Evolutionary conservation across 2,113 vertebrate genomes (phyloP).

Genomic region (Ictalurus punctatus): DNA sequence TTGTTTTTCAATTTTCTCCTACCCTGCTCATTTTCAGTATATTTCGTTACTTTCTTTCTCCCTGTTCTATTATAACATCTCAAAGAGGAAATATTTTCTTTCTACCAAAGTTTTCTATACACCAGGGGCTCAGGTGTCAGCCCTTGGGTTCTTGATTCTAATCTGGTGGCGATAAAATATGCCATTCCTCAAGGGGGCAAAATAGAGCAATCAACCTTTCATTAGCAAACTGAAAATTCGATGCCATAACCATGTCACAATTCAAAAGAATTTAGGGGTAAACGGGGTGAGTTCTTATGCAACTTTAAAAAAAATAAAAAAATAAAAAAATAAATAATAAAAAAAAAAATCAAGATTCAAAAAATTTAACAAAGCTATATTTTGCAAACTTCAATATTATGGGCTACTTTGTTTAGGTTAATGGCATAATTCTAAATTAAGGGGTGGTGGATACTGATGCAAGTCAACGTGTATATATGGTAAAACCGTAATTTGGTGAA

Average conservation of each 20-base stretch:
- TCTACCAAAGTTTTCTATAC: not conserved
- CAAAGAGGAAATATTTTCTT: not conserved
- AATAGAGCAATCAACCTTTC: not conserved
- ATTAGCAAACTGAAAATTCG: not conserved
- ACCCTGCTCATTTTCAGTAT: constrained; percentile 4
- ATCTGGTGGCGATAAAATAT: not conserved
- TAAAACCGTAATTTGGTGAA: not conserved
- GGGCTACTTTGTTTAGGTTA: not conserved
- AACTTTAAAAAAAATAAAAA: not conserved
- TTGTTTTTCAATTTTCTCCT: not conserved
- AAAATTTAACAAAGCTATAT: not conserved
- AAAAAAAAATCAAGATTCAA: too few species aligned
- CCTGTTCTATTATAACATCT: not conserved
- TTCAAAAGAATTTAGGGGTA: not conserved
- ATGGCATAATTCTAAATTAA: not conserved
- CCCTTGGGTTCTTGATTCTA: not conserved
- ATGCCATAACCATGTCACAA: not conserved
- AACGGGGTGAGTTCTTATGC: not conserved
- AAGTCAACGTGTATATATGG: not conserved
- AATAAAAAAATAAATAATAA: too few species aligned
- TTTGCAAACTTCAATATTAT: not conserved
- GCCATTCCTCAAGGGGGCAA: not conserved
- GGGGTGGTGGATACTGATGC: not conserved
- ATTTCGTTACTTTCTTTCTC: not conserved
- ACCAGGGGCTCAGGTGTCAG: not conserved